These are phyloP conservation scores for Bergia puertoricense DNA, from an alignment of 92 coral and sea anemone genomes.

Conservation along the genomic window DNA sequence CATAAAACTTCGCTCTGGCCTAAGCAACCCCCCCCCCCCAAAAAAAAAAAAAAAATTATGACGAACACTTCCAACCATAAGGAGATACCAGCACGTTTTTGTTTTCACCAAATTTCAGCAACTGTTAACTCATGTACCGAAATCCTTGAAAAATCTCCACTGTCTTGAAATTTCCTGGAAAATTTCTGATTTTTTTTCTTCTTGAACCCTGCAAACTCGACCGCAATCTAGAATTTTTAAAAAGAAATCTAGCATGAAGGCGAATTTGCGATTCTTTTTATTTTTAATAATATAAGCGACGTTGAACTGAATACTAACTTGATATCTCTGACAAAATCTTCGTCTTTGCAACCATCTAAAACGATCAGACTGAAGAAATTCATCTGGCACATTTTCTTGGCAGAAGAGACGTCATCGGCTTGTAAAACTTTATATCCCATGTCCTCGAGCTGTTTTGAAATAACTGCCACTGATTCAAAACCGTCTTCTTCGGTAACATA, in stretches of 20 bases:
- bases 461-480: constrained; percentile 1
- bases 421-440: constrained; percentile 28
- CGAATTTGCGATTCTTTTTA: not conserved
- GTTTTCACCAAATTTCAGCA: no score
- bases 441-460: constrained; percentile 38
- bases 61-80: no score
- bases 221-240: no score
- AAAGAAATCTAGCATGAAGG: not conserved
- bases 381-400: constrained; percentile 42
- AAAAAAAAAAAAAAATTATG: no score
- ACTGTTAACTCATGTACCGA: no score
- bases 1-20: no score
- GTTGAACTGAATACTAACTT: constrained; percentile 15
- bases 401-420: constrained; percentile 15
- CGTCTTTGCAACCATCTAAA: constrained; percentile 23
- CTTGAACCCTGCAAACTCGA: no score
- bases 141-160: no score
- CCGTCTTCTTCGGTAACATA: constrained; percentile 24
- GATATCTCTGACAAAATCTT: constrained; percentile 15
- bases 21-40: no score
- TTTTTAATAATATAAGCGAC: not conserved
- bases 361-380: constrained; percentile 40
- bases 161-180: no score
- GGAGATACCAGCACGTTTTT: no score
- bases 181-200: no score